Conservation (phyloP, 2,888 invertebrate genomes). For the Philopedon plagiatum region DNA sequence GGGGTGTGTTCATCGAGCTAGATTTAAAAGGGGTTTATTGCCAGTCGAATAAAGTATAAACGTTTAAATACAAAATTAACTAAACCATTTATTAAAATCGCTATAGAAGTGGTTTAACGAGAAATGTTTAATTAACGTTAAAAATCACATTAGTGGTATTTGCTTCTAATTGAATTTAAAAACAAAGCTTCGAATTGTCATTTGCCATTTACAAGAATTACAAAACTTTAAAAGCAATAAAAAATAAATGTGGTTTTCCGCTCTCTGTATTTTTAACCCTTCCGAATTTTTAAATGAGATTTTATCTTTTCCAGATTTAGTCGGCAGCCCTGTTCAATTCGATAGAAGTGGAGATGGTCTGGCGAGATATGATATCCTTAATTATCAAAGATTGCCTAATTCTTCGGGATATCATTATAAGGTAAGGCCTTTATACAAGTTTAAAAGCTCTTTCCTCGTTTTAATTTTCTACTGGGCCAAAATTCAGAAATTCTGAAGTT, state of each 20-base stretch:
- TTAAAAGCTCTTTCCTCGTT: neutral
- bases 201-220: neutral
- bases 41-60: too few relatives aligned
- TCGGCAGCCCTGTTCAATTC: constrained; percentile 78
- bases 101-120: too few relatives aligned
- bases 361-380: constrained; percentile 81
- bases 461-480: constrained; percentile 1
- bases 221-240: neutral
- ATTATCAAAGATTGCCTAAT: constrained; percentile 74
- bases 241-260: neutral
- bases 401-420: constrained; percentile 71
- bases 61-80: too few relatives aligned
- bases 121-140: too few relatives aligned
- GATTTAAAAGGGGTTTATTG: too few relatives aligned
- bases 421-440: constrained; percentile 60
- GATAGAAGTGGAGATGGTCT: constrained; percentile 82
- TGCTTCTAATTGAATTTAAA: too few relatives aligned
- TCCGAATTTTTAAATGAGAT: constrained; percentile 13
- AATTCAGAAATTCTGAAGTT: neutral
- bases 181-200: neutral
- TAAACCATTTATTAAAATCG: too few relatives aligned
- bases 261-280: constrained; percentile 12
- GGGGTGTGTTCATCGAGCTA: too few relatives aligned
- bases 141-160: too few relatives aligned
- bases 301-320: constrained; percentile 72